A percentile compares a stretch with the other conserved stretches of the same genome.
Conservation (phyloP, 2,113 vertebrate genomes). For the Turdus rufiventris region DNA sequence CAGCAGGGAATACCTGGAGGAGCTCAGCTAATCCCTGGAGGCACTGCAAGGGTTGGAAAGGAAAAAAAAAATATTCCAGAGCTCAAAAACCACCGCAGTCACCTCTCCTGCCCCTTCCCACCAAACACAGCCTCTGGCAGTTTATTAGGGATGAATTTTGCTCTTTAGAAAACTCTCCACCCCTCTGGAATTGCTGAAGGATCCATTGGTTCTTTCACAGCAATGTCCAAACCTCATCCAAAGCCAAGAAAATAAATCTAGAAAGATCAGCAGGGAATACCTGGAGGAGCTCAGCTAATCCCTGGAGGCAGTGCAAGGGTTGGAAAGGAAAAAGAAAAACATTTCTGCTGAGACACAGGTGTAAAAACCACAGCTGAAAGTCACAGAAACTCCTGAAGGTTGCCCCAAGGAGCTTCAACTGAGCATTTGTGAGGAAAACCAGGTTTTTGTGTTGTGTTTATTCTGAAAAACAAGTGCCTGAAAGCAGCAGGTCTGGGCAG, state of each 20-base stretch:
- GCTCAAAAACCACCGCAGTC: neutral
- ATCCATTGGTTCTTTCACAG: neutral
- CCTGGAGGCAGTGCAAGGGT: fast-evolving
- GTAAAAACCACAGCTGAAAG: neutral
- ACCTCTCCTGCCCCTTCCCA: neutral
- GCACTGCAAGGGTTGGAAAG: too few relatives aligned
- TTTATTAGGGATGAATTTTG: neutral
- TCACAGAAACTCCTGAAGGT: neutral
- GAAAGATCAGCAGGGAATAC: neutral
- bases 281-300: neutral
- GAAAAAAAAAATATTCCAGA: too few relatives aligned
- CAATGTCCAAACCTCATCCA: neutral
- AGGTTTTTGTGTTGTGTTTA: neutral
- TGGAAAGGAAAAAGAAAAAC: neutral
- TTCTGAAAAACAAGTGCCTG: neutral
- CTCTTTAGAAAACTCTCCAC: neutral
- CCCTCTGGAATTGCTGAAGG: neutral
- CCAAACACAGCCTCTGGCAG: fast-evolving
- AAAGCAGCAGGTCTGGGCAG: fast-evolving
- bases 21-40: too few relatives aligned
- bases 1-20: too few relatives aligned
- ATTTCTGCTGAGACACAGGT: neutral
- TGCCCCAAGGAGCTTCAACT: neutral
- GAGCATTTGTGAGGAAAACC: neutral
- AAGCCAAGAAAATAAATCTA: neutral